Percentiles rank a stretch among this genome's conserved stretches.
Conservation (phyloP, 2,888 invertebrate genomes). For the Cerastoderma edule region DNA sequence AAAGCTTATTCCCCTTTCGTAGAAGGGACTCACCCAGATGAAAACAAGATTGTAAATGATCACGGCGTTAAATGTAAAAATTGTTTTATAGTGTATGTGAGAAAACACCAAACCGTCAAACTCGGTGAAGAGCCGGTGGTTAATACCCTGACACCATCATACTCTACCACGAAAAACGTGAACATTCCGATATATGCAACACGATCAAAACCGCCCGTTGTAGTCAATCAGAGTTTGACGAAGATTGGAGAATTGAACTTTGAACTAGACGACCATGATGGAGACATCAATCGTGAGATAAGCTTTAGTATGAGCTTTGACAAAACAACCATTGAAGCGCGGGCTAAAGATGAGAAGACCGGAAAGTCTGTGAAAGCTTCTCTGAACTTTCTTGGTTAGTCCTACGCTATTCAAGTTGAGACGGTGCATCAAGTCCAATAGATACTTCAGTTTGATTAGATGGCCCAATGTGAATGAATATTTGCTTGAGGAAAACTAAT, state of each 20-base stretch:
- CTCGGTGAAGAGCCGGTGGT: neutral
- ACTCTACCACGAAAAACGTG: neutral
- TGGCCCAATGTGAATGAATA: no score
- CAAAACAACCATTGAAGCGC: no score
- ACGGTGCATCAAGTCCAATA: no score
- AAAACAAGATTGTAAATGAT: neutral
- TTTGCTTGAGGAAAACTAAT: no score
- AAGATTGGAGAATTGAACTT: neutral
- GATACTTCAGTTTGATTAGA: no score
- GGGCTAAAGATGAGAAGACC: neutral
- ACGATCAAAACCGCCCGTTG: neutral
- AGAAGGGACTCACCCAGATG: no score
- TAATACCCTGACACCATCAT: neutral
- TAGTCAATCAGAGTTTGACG: neutral
- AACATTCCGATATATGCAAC: neutral
- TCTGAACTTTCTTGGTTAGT: neutral
- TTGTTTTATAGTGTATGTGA: conserved; percentile 9
- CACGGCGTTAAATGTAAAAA: neutral
- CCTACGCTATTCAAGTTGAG: no score
- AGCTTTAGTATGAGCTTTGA: neutral
- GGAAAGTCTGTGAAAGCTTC: neutral
- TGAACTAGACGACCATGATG: neutral
- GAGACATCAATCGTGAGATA: neutral
- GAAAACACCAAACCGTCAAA: neutral
- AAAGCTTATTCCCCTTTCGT: neutral